Evolutionary conservation across 92 coral and sea anemone genomes (phyloP), one percentile per base, ranked within the genome.

Genomic region (Bergia sp.): DNA sequence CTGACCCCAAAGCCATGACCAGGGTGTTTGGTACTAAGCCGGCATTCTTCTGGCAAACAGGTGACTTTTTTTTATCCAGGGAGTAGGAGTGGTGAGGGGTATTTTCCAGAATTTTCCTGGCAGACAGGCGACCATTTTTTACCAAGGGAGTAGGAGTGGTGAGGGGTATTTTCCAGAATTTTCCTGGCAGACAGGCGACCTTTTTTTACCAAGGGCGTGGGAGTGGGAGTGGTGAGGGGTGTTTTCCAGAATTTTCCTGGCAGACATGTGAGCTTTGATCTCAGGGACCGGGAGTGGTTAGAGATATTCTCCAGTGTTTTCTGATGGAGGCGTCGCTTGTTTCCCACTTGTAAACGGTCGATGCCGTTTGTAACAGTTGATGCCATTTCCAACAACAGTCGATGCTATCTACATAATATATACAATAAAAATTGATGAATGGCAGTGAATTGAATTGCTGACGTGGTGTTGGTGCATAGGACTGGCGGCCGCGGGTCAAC

Each of bases 1-100:
- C 98, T 13, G 99, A 97, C 74, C 94, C 97, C 37, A 91, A 94
- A 10, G 95, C 99, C 53, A 91, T 95, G 97, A 78, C 85, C 76
- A 96, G 98, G 47, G 98, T 96, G 69, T 95, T 97, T 85, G 93
- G 83, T 11, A 92, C 93, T 43, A 80, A 92, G 66, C 94, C 96
- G 39, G 96, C 96, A 1, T 97, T 97, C 91, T 97, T 86, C 90
- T 97, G 99, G 99, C 95, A 94, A 74, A 97, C 98, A 29, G 84
- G 92, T 85, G 95, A 92, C 84, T 73, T 91, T 38, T 90, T 85
- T 16, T 47, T 29, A 23, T 40, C 58, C 58, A 61, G 6, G 23
- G 29, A 55, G 13, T 55, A 10, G 53, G 37, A 71, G 86, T 29
- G 67, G 79, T 21, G 10, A 55, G 18, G 13, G 2, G 18, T 55